Percentiles rank a stretch among this genome's conserved stretches.
These are phyloP conservation scores for Aphidius gifuensis DNA, from an alignment of 1,140 invertebrate genomes.

Conservation along the genomic window DNA sequence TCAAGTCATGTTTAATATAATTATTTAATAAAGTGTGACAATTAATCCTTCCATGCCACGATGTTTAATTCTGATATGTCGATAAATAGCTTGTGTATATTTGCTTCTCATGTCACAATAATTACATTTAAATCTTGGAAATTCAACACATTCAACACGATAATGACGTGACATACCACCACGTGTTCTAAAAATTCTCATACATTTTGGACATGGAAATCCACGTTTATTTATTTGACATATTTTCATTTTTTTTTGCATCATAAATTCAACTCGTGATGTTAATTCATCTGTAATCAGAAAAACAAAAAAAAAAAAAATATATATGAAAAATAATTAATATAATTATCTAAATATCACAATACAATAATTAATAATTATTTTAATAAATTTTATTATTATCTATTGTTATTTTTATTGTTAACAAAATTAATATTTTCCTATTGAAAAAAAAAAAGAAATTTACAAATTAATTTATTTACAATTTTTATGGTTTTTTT, in stretches of 20 bases:
- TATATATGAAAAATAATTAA: not conserved
- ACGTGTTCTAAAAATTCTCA: constrained; percentile 31
- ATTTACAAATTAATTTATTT: not conserved
- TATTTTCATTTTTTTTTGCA: not conserved
- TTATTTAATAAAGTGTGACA: constrained; percentile 33
- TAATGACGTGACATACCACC: constrained; percentile 37
- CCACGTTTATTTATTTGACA: constrained; percentile 4
- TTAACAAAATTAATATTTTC: not conserved
- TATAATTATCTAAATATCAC: constrained; percentile 1
- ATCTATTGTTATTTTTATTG: not conserved
- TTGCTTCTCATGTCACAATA: constrained; percentile 40
- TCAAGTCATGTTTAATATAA: not conserved
- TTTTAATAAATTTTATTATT: not conserved
- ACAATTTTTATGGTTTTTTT: not conserved
- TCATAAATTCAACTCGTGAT: no score
- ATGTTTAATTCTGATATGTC: constrained; percentile 36
- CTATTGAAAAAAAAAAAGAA: no score
- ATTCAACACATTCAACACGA: constrained; percentile 37
- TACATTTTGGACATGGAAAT: constrained; percentile 33
- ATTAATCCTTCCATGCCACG: constrained; percentile 32
- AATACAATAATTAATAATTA: not conserved
- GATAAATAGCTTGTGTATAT: constrained; percentile 38
- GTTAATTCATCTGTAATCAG: constrained; percentile 35
- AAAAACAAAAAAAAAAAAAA: constrained; percentile 27
- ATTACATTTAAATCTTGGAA: constrained; percentile 38